Base-by-base conservation (phyloP, 2,113 vertebrate species). In the Saguinus imperator region DNA sequence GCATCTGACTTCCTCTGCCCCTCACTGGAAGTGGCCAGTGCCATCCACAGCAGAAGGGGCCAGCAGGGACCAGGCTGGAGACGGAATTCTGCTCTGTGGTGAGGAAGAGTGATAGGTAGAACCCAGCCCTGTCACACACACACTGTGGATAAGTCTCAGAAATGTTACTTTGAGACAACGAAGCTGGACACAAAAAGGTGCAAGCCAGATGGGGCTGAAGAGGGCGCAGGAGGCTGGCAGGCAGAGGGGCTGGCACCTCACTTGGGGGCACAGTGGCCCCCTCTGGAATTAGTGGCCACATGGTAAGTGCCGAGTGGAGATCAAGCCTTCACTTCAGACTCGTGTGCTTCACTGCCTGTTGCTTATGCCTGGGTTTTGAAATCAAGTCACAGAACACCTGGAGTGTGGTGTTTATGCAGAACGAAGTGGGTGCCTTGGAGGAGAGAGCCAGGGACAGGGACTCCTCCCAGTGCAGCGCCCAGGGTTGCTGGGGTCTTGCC, bases 11-110 rank as follows among this genome's bases (percentile, higher is more conserved):
- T 79, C 57, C 72, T 37, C 20, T 40, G 57, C 25, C 68, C 37
- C 61, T 72, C 4, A 50, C 50, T 11, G 13, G 35, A 13, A 20
- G 12, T 14, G 1, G 52, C 45, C 2, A 0, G 21, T 48, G 8
- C 35, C 32, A 0, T 50, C 35, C 23, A 14, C 8, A 50, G 32
- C 8, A 50, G 32, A 77, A 58, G 16, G 8, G 6, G 14, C 66
- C 35, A 8, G 1, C 9, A 13, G 32, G 29, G 45, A 8, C 32
- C 13, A 25, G 2, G 11, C 13, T 81, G 6, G 5, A 0, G 1
- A 20, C 10, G 29, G 61, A 81, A 27, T 13, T 45, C 70, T 16
- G 0, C 5, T 48, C 8, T 6, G 5, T 40, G 50, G 9, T 58
- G 35, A n/a, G 29, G n/a, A 27, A 3, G 14, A 11, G 17, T 27